These are phyloP conservation scores for Sisyra nigra DNA, from an alignment of 2,888 invertebrate species.

Conservation along the genomic window DNA sequence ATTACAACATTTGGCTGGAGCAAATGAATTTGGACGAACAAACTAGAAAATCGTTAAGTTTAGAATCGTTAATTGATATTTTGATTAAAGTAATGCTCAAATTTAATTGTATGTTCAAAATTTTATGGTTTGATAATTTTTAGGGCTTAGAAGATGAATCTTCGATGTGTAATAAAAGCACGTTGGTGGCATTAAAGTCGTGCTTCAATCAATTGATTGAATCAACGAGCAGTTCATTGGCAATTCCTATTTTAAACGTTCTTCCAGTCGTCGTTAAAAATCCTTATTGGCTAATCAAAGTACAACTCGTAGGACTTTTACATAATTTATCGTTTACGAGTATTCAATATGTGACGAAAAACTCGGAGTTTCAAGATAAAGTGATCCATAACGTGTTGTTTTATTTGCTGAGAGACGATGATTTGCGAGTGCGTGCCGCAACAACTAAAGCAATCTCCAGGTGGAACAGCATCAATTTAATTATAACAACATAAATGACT, in stretches of 20 bases:
- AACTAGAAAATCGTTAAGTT: conserved; percentile 25
- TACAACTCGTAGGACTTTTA: conserved; percentile 48
- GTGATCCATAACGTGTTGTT: conserved; percentile 43
- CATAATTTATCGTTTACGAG: conserved; percentile 40
- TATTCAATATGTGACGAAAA: conserved; percentile 34
- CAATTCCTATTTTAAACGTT: conserved; percentile 39
- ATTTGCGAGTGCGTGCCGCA: conserved; percentile 58
- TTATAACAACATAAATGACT: too few relatives aligned
- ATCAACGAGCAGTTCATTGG: conserved; percentile 39
- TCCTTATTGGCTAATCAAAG: conserved; percentile 75
- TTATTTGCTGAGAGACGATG: conserved; percentile 53
- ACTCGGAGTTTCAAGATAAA: conserved; percentile 36
- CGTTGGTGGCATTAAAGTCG: conserved; percentile 41
- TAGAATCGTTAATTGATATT: conserved; percentile 34
- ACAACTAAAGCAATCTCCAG: conserved; percentile 47
- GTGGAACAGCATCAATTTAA: conserved; percentile 26
- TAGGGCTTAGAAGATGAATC: conserved; percentile 60
- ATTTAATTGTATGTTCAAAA: too few relatives aligned
- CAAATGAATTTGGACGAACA: conserved; percentile 26
- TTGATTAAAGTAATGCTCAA: conserved; percentile 34
- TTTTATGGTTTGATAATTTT: conserved; percentile 16
- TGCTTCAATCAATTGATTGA: conserved; percentile 42
- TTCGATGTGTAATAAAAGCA: conserved; percentile 57
- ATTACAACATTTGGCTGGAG: conserved; percentile 34
- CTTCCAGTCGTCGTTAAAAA: conserved; percentile 49